Percentiles rank a stretch among this genome's conserved stretches.
Conservation (phyloP, 2,888 invertebrate species). For the Erynnis tages region DNA sequence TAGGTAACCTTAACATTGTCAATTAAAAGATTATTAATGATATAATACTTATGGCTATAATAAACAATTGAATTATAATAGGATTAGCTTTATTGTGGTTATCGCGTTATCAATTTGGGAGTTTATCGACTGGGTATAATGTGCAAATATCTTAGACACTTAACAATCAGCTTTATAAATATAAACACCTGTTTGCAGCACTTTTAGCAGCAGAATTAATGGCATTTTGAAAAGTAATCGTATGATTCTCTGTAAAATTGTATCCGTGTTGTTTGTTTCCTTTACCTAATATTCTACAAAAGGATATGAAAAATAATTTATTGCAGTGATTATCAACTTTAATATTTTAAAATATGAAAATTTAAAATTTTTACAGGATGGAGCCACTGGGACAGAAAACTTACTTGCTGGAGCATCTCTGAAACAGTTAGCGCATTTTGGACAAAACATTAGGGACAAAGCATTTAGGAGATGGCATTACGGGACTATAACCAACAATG, state of each 20-base stretch:
- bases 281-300: too few relatives aligned
- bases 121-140: too few relatives aligned
- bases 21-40: neutral
- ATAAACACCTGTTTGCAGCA: too few relatives aligned
- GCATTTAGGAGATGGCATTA: conserved; percentile 53
- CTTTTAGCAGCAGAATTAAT: too few relatives aligned
- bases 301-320: too few relatives aligned
- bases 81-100: neutral
- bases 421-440: conserved; percentile 61
- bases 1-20: neutral
- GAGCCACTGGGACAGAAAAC: conserved; percentile 1
- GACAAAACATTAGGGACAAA: conserved; percentile 57
- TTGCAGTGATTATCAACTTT: too few relatives aligned
- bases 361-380: conserved; percentile 1
- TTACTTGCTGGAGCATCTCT: conserved; percentile 45
- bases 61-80: neutral
- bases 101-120: neutral
- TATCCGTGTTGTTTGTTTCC: too few relatives aligned
- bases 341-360: neutral
- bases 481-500: conserved; percentile 41
- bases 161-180: too few relatives aligned
- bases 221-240: too few relatives aligned
- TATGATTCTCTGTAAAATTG: too few relatives aligned
- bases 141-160: too few relatives aligned
- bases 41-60: neutral